Evolutionary conservation across 1,140 invertebrate genomes (phyloP).

Genomic region (Drosophila trapezifrons): DNA sequence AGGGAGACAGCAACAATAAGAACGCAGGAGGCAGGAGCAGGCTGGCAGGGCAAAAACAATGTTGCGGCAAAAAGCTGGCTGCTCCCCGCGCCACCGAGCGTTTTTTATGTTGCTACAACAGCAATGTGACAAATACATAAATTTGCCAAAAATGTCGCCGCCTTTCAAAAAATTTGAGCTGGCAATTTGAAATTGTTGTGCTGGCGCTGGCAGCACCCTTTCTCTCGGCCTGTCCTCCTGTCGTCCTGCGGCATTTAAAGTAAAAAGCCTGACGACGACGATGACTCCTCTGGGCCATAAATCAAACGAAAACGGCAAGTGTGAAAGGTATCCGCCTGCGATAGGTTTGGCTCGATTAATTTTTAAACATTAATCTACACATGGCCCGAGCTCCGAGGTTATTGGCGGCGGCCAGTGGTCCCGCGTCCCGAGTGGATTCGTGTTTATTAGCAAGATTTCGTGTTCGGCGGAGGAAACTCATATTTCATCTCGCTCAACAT

Average conservation of each 20-base stretch:
- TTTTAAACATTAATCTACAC: constrained; percentile 58
- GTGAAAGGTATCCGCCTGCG: constrained; percentile 10
- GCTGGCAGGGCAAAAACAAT: constrained; percentile 59
- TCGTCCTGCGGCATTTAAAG: constrained; percentile 55
- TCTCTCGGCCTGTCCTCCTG: constrained; percentile 3
- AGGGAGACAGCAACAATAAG: constrained; percentile 74
- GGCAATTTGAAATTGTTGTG: constrained; percentile 77
- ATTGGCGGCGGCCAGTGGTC: constrained; percentile 1
- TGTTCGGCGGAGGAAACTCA: constrained; percentile 23
- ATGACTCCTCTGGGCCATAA: constrained; percentile 54
- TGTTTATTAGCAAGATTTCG: constrained; percentile 46
- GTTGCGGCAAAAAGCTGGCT: constrained; percentile 73
- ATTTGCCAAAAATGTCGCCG: constrained; percentile 83
- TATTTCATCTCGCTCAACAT: constrained; percentile 37
- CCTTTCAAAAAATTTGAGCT: constrained; percentile 81
- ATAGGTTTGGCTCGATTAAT: constrained; percentile 59
- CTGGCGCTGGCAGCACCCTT: constrained; percentile 23
- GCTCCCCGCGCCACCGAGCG: constrained; percentile 16
- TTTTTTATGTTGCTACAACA: constrained; percentile 53
- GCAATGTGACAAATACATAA: constrained; percentile 81
- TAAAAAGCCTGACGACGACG: constrained; percentile 54
- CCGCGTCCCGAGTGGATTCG: neutral
- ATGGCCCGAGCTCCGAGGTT: constrained; percentile 8
- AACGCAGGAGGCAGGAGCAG: constrained; percentile 26
- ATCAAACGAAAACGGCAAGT: constrained; percentile 54